A percentile compares a stretch with the other conserved stretches of the same genome.
These are phyloP conservation scores for Chiloscyllium punctatum DNA, from an alignment of 2,797 vertebrate species.

Conservation along the genomic window DNA sequence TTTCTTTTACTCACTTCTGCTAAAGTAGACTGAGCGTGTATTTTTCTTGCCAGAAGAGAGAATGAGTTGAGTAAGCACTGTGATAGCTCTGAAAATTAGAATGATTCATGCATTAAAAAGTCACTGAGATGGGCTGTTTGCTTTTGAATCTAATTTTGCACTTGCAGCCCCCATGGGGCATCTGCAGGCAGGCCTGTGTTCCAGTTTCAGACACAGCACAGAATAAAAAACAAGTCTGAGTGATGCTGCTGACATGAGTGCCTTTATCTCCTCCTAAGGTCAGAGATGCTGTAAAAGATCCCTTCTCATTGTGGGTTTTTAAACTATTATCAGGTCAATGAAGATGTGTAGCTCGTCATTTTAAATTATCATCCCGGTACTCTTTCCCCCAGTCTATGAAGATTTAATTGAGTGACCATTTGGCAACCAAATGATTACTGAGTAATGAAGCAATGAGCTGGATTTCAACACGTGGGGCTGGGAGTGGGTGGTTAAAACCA, in stretches of 20 bases:
- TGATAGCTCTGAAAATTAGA: conserved; percentile 11
- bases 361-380: conserved; percentile 12
- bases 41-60: background rate
- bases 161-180: background rate
- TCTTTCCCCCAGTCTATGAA: conserved; percentile 21
- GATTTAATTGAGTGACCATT: conserved; percentile 24
- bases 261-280: background rate
- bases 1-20: background rate
- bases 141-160: conserved; percentile 28
- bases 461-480: background rate
- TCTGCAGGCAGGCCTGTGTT: background rate
- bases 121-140: conserved; percentile 11
- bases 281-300: background rate
- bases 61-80: no score
- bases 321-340: conserved; percentile 36
- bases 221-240: background rate
- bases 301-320: conserved; percentile 9
- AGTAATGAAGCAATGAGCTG: background rate
- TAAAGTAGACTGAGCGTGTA: background rate
- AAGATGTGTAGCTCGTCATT: conserved; percentile 32
- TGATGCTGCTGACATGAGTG: background rate
- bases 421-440: background rate
- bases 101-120: conserved; percentile 21
- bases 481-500: background rate
- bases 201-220: background rate